A percentile compares a stretch with the other conserved stretches of the same genome.
Evolutionary conservation across 2,113 vertebrate genomes (phyloP).

Genomic region (Antechinus flavipes): DNA sequence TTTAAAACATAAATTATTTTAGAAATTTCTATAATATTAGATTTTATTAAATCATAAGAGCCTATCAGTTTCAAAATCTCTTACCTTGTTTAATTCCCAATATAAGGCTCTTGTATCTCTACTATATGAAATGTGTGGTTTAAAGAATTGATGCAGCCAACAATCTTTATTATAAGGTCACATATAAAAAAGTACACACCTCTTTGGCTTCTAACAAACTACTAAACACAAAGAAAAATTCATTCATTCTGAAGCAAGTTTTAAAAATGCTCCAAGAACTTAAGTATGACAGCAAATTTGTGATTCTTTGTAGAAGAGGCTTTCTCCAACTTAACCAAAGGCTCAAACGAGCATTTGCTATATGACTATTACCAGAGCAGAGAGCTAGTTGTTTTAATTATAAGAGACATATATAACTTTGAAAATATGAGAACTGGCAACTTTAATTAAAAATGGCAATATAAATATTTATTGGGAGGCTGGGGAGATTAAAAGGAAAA

Average conservation of each 20-base stretch:
- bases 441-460: constrained; percentile 44
- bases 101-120: not conserved
- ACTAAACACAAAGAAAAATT: not conserved
- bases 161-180: not conserved
- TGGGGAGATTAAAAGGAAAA: constrained; percentile 9
- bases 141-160: not conserved
- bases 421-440: not conserved
- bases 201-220: not conserved
- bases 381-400: not conserved
- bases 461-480: not conserved
- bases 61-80: not conserved
- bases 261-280: constrained; percentile 32
- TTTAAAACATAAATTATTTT: not conserved
- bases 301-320: constrained; percentile 24
- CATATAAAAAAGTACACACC: not conserved
- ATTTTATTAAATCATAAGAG: not conserved
- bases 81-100: not conserved
- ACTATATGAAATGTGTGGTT: not conserved
- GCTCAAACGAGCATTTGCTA: constrained; percentile 16
- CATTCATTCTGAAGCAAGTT: constrained; percentile 20
- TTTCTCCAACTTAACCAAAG: constrained; percentile 18
- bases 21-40: not conserved
- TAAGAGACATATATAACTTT: not conserved
- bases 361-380: not conserved
- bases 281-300: constrained; percentile 9